Evolutionary conservation across 2,113 vertebrate species (phyloP), one percentile per base, ranked within the genome.

Genomic region (Alces alces): DNA sequence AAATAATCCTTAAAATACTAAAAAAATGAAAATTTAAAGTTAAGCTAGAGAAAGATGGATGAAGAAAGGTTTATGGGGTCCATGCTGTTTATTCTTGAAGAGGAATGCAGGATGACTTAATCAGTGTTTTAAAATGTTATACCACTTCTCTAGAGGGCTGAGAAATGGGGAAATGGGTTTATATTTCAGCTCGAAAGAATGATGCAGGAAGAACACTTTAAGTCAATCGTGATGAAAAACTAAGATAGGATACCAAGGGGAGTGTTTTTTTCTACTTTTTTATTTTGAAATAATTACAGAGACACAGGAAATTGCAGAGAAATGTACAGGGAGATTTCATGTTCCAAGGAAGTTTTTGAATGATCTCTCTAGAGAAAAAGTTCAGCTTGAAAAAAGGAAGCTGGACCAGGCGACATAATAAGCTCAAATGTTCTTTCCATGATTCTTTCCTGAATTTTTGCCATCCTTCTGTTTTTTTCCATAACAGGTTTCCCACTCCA

Each of bases 241-340:
- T 95, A 92, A 97, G 96, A 95, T 97, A 88, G 57, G 36, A 87
- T 27, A 60, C 21, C 47, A 93, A 86, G 16, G 89, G 58, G 96
- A 89, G 93, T 47, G 43, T 57, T 50, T 80, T 50, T 57, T 12
- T 1, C 30, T 82, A 13, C 2, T 30, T 80, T 50, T 80, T 73
- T 57, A 23, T 64, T 97, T 96, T 85, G 54, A 92, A 91, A 94
- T 90, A 96, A 95, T 86, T 93, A 57, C 16, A 87, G 50, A 61
- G 43, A 91, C 28, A 92, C 64, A 96, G 76, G 80, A 96, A 95
- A 80, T 96, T 93, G 47, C 82, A 39, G 78, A 86, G 70, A 93
- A 96, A 78, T 70, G n/a, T 70, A 27, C 19, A 91, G 21, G 17
- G 52, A 91, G 25, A 21, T 80, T 94, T 87, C 52, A 50, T 94